phyloP scores from a whole-genome alignment of 1,140 invertebrate genomes.

The Orussus abietinus region DNA sequence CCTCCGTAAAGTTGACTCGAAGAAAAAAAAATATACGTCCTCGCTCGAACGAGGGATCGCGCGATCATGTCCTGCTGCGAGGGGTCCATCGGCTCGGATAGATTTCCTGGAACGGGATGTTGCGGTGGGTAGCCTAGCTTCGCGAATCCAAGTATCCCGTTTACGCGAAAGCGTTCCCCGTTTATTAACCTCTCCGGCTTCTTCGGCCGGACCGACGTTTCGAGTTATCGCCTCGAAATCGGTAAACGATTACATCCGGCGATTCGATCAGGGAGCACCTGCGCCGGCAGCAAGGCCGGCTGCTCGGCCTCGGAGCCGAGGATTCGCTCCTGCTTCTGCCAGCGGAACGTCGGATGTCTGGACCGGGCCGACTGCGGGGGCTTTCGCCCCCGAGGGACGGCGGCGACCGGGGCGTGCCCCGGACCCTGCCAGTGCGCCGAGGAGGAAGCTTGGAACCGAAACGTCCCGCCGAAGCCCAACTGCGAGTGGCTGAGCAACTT shows the following conservation, averaged over 20 bases:
- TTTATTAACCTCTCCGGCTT: neutral
- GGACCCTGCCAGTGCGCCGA: constrained; percentile 35
- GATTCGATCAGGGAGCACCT: constrained; percentile 21
- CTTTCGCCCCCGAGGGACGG: constrained; percentile 16
- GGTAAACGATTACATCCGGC: too few species aligned
- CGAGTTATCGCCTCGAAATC: neutral
- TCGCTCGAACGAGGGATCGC: too few species aligned
- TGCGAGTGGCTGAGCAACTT: constrained; percentile 38
- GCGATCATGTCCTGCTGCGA: constrained; percentile 7
- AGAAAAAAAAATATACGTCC: too few species aligned
- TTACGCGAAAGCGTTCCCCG: neutral
- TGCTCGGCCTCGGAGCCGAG: constrained; percentile 13
- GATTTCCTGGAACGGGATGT: constrained; percentile 6
- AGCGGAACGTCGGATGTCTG: constrained; percentile 23
- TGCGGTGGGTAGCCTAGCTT: constrained; percentile 4
- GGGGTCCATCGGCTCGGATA: neutral
- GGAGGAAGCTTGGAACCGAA: constrained; percentile 43
- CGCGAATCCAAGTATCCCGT: neutral
- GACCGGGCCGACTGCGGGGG: constrained; percentile 22
- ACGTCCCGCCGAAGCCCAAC: constrained; percentile 36
- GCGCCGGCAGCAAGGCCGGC: constrained; percentile 7
- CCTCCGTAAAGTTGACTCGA: too few species aligned
- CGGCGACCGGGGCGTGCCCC: constrained; percentile 18
- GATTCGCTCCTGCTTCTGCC: constrained; percentile 27
- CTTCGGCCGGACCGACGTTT: neutral